A percentile compares a stretch with the other conserved stretches of the same genome.
phyloP scores from a whole-genome alignment of 2,888 invertebrate genomes.

The Tortricodes alternella region DNA sequence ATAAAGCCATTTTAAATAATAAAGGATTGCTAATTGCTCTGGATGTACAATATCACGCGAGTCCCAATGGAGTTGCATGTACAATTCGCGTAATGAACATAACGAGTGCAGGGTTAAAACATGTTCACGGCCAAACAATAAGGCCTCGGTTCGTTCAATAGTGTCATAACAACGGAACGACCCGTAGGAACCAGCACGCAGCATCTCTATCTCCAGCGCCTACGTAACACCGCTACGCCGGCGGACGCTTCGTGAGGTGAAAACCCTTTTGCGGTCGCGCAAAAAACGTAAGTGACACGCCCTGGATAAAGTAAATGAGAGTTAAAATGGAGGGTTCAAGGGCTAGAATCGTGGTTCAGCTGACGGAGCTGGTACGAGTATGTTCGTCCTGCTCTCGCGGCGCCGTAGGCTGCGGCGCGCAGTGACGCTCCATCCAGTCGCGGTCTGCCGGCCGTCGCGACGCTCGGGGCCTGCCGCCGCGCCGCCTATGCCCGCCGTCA shows the following conservation, averaged over 20 bases:
- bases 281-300: constrained; percentile 69
- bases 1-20: no score
- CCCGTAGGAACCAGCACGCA: constrained; percentile 71
- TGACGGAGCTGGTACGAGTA: constrained; percentile 54
- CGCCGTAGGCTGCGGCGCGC: constrained; percentile 77
- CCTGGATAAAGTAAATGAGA: constrained; percentile 67
- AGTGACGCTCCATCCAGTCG: constrained; percentile 76
- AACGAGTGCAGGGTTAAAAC: constrained; percentile 59
- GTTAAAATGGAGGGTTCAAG: constrained; percentile 73
- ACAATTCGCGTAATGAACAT: constrained; percentile 32
- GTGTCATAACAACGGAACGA: constrained; percentile 75
- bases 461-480: constrained; percentile 77
- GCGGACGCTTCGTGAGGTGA: constrained; percentile 69
- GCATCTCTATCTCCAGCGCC: constrained; percentile 76
- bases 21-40: constrained; percentile 14
- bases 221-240: constrained; percentile 63
- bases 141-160: constrained; percentile 71
- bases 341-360: constrained; percentile 70
- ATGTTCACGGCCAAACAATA: constrained; percentile 75
- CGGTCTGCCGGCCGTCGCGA: constrained; percentile 82
- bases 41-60: not conserved
- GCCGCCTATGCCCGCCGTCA: constrained; percentile 65
- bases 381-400: constrained; percentile 76
- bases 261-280: constrained; percentile 72
- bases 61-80: constrained; percentile 4